Evolutionary conservation across 2,797 vertebrate genomes (phyloP), one percentile per base, ranked within the genome.

Genomic region (Allobates femoralis): DNA sequence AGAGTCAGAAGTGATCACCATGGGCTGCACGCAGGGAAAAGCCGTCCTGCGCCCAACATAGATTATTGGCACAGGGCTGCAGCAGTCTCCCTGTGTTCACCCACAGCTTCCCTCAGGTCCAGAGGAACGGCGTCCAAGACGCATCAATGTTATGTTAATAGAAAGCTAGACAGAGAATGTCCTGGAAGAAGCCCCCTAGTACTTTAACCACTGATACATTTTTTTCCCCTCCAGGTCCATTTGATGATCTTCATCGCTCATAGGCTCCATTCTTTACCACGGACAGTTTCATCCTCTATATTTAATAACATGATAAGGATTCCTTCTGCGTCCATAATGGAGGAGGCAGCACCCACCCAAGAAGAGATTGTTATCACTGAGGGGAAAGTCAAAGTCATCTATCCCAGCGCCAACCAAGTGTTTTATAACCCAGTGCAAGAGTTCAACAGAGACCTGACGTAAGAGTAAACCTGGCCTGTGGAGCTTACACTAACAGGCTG

Each of bases 401-500:
- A 96, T 86, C 96, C 97, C 34, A 95, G 88, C 79, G 95, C 95
- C 60, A 98, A 97, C 30, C 95, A 98, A 89, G 97, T 99, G 53
- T 99, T 99, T 90, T 99, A 99, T 90, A 99, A 99, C 83, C 97
- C 97, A 0, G 97, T 99, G 74, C 97, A 99, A 92, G 97, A 96
- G 90, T 99, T 99, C 88, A 99, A 99, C 93, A 93, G 97, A 87
- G 97, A 98, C 88, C 89, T 99, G 83, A 99, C 97, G 97, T 98
- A 89, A 97, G 97, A 19, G 21, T 19, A 41, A 23, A 66, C 7
- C 23, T 81, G 41, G 16, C 11, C 56, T 23, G 37, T 26, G 51
- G 60, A 71, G 50, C 66, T 80, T 64, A 32, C 77, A 74, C 21
- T 67, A 67, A 34, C 0, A 10, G 16, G 30, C 37, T 3, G 69